These are phyloP conservation scores for Pilophorus perplexus DNA, from an alignment of 2,888 invertebrate genomes.

Conservation along the genomic window DNA sequence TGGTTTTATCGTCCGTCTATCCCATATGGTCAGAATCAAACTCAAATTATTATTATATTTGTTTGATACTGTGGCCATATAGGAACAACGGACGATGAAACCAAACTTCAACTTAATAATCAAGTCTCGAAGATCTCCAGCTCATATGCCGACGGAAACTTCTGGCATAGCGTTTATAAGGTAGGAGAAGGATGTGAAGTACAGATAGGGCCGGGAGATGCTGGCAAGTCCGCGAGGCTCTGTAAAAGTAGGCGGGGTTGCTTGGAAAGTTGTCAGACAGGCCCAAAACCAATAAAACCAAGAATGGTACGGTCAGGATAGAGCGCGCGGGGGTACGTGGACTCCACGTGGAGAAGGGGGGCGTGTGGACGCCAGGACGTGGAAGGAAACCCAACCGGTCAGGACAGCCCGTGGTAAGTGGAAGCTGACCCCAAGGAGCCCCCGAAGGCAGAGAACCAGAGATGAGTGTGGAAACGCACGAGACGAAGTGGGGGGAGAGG, in stretches of 20 bases:
- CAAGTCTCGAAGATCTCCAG: too few relatives aligned
- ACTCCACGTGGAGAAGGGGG: background rate
- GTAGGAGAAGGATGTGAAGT: too few relatives aligned
- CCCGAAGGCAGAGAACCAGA: background rate
- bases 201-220: too few relatives aligned
- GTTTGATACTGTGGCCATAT: too few relatives aligned
- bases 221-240: too few relatives aligned
- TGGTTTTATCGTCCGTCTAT: too few relatives aligned
- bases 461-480: background rate
- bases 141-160: too few relatives aligned
- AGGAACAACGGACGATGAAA: too few relatives aligned
- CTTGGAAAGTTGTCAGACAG: slow-evolving; percentile 39
- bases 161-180: too few relatives aligned
- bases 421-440: background rate
- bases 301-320: background rate
- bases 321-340: slow-evolving; percentile 8
- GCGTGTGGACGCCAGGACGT: slow-evolving; percentile 7
- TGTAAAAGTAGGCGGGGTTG: slow-evolving; percentile 35
- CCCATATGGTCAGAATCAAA: too few relatives aligned
- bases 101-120: too few relatives aligned
- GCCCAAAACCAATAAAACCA: slow-evolving; percentile 16
- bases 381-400: slow-evolving; percentile 23
- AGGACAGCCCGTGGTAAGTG: background rate
- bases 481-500: background rate
- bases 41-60: too few relatives aligned